phyloP scores from a whole-genome alignment of 2,888 invertebrate species.

The Eumacrocentrus americanus region DNA sequence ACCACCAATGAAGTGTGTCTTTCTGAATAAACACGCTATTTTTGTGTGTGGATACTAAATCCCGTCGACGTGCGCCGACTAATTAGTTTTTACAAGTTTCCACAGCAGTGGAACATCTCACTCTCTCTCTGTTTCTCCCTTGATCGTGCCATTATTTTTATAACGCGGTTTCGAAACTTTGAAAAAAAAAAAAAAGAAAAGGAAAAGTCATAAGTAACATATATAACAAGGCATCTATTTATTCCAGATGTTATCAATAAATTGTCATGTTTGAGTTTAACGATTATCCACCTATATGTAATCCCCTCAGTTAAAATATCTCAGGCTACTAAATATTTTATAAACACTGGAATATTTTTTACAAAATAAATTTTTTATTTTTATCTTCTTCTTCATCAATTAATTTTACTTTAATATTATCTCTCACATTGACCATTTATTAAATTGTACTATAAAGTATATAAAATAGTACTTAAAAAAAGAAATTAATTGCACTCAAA shows the following conservation, averaged over 20 bases:
- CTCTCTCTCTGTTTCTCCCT: too few species aligned
- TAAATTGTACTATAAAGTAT: too few species aligned
- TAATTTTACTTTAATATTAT: too few species aligned
- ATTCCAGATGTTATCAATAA: neutral
- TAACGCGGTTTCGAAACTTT: neutral
- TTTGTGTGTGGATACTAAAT: constrained; percentile 31
- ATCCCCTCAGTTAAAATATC: neutral
- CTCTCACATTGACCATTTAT: too few species aligned
- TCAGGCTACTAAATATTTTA: neutral
- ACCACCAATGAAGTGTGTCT: constrained; percentile 26
- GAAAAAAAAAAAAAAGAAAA: neutral
- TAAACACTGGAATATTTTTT: neutral
- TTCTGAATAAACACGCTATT: constrained; percentile 39
- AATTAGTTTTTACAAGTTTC: constrained; percentile 48
- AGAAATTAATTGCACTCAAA: neutral
- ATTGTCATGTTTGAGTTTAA: neutral
- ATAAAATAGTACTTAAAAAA: too few species aligned
- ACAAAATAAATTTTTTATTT: too few species aligned
- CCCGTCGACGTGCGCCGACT: constrained; percentile 28
- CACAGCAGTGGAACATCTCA: too few species aligned
- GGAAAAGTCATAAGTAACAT: too few species aligned
- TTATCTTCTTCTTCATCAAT: too few species aligned
- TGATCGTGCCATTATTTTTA: neutral
- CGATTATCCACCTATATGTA: too few species aligned
- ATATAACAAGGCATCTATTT: too few species aligned